phyloP scores from a whole-genome alignment of 2,113 vertebrate species.

The Amazona guildingii region DNA sequence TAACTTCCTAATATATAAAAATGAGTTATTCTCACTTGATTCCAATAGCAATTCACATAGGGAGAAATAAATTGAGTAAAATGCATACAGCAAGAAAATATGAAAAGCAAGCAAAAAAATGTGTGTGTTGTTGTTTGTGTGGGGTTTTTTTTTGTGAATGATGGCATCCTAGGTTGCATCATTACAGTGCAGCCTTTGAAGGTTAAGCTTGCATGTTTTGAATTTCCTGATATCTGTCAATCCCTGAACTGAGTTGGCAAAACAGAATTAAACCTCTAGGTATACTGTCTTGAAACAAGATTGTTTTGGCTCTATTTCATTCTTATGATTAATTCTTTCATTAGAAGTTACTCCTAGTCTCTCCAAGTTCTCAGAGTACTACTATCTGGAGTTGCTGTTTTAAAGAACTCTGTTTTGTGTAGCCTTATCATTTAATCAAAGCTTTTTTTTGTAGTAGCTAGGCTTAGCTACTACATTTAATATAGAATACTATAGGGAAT shows the following conservation, averaged over 20 bases:
- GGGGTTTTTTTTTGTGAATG: not conserved
- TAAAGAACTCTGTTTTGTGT: not conserved
- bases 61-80: not conserved
- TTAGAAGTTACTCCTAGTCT: slow-evolving; percentile 13
- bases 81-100: not conserved
- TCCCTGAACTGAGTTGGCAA: not conserved
- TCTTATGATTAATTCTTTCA: slow-evolving; percentile 30
- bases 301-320: not conserved
- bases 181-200: not conserved
- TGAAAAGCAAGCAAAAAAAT: not conserved
- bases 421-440: not conserved
- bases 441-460: not conserved
- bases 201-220: not conserved
- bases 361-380: slow-evolving; percentile 14
- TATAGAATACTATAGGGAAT: not conserved
- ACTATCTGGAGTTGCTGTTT: slow-evolving; percentile 15
- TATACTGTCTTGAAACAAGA: slow-evolving; percentile 10
- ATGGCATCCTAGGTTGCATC: not conserved
- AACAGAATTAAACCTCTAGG: not conserved
- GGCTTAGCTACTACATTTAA: not conserved
- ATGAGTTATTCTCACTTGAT: not conserved
- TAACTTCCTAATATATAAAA: not conserved
- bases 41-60: not conserved
- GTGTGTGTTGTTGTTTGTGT: not conserved
- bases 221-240: not conserved